Evolutionary conservation across 2,797 vertebrate species (phyloP).

Genomic region (Acipenser oxyrinchus): DNA sequence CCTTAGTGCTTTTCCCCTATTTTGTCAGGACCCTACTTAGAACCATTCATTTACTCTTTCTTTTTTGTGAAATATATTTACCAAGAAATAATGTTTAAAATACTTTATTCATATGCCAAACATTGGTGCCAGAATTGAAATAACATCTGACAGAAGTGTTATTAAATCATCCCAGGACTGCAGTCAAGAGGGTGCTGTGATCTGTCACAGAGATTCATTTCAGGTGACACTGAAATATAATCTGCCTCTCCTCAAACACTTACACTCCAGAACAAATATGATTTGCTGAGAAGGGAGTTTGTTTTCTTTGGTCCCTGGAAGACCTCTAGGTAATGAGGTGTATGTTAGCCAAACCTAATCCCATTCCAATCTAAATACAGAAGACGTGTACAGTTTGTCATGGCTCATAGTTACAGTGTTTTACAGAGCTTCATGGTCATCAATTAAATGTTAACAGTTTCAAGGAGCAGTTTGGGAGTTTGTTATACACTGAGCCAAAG

Average conservation of each 20-base stretch:
- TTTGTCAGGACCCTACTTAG: neutral
- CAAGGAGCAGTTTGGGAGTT: too few species aligned
- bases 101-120: neutral
- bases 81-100: neutral
- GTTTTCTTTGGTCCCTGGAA: conserved; percentile 2
- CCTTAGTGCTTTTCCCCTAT: neutral
- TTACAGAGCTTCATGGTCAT: neutral
- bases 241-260: neutral
- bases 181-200: neutral
- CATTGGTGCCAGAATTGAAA: conserved; percentile 1
- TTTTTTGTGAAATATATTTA: neutral
- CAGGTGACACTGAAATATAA: neutral
- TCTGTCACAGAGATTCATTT: neutral
- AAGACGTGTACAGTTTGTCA: neutral
- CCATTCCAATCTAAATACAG: neutral
- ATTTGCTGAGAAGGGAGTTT: neutral
- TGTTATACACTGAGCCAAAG: too few species aligned
- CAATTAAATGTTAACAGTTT: neutral
- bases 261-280: neutral
- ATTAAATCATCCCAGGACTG: neutral
- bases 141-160: neutral
- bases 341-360: neutral
- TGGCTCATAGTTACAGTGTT: neutral
- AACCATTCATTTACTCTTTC: neutral
- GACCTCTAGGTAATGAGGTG: neutral